Evolutionary conservation across 1,140 invertebrate genomes (phyloP).

Genomic region (Formica exsecta): DNA sequence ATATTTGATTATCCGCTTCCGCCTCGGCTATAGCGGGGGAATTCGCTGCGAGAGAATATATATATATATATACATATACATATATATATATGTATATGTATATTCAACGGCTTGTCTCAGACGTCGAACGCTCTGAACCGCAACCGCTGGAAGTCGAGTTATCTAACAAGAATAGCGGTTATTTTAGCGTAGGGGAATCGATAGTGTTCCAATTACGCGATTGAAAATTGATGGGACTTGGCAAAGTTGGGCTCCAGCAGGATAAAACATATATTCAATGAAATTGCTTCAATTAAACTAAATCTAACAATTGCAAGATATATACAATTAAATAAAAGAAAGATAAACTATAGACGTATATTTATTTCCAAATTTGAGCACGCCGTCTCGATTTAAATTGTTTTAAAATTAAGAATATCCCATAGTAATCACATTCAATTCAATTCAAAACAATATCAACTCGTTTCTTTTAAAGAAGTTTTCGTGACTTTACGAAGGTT

Average conservation of each 20-base stretch:
- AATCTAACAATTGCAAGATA: not conserved
- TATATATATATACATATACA: not conserved
- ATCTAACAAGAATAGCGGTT: constrained; percentile 23
- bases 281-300: not conserved
- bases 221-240: constrained; percentile 10
- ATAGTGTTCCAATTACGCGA: constrained; percentile 39
- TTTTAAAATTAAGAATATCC: not conserved
- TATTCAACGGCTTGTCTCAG: constrained; percentile 24
- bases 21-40: not conserved
- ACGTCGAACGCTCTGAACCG: constrained; percentile 8
- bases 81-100: not conserved
- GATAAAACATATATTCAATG: not conserved
- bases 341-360: too few species aligned
- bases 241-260: not conserved
- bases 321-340: too few species aligned
- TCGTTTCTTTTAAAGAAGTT: constrained; percentile 13
- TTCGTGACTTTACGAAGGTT: constrained; percentile 40
- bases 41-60: constrained; percentile 19
- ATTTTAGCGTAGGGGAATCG: constrained; percentile 33
- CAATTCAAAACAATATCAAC: not conserved
- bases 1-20: constrained; percentile 70
- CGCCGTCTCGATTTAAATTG: not conserved
- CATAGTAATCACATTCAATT: constrained; percentile 22
- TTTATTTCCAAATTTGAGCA: too few species aligned
- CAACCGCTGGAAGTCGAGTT: constrained; percentile 26